A percentile compares a stretch with the other conserved stretches of the same genome.
Conservation (phyloP, 2,797 vertebrate species). For the Sebastes vulpes region DNA sequence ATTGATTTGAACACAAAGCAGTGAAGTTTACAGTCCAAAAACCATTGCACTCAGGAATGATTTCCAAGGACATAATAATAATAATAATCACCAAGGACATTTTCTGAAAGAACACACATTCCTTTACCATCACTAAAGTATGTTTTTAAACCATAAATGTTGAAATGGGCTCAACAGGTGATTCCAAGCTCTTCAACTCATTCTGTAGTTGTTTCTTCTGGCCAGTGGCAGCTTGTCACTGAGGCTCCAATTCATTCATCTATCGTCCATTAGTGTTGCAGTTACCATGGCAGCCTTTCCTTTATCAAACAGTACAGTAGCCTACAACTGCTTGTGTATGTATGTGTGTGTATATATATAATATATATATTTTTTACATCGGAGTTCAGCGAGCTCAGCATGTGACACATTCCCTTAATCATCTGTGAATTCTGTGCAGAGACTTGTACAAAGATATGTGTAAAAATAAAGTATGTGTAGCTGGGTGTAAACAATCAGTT, state of each 20-base stretch:
- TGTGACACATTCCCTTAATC: background rate
- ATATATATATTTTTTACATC: background rate
- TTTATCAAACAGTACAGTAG: slow-evolving; percentile 9
- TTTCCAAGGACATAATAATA: background rate
- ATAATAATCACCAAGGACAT: background rate
- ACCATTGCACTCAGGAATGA: background rate
- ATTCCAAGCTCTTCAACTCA: background rate
- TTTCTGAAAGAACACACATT: background rate
- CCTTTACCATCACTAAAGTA: background rate
- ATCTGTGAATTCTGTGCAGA: background rate
- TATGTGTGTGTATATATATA: too few relatives aligned
- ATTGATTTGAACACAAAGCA: background rate
- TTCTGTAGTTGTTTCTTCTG: slow-evolving; percentile 5
- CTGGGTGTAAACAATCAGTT: background rate
- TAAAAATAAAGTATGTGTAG: background rate
- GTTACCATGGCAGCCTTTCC: slow-evolving; percentile 37
- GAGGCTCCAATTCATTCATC: slow-evolving; percentile 2
- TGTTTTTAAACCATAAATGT: background rate
- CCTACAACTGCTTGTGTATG: background rate
- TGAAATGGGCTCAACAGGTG: background rate
- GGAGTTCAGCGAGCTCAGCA: background rate
- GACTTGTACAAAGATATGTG: background rate
- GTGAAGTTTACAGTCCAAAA: background rate
- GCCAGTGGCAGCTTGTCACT: background rate
- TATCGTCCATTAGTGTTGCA: background rate